Percentiles rank a stretch among this genome's conserved stretches.
Conservation (phyloP, 2,888 invertebrate genomes). For the Tachina grossa region DNA sequence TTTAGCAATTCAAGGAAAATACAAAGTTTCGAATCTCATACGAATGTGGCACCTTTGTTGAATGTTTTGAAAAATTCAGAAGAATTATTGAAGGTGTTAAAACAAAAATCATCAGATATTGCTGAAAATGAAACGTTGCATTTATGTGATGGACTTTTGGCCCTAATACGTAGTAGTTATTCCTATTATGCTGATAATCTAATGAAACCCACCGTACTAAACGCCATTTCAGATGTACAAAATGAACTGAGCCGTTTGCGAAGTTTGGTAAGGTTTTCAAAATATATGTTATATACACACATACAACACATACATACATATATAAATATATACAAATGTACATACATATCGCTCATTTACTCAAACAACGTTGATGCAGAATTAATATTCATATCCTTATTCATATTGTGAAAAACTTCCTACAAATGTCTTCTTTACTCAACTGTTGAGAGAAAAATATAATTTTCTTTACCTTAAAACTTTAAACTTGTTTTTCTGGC, state of each 20-base stretch:
- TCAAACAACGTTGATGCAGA: too few species aligned
- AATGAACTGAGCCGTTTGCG: constrained; percentile 77
- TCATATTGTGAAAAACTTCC: too few species aligned
- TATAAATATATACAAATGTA: too few species aligned
- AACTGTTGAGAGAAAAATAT: too few species aligned
- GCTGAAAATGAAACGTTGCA: constrained; percentile 75
- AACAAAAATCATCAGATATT: constrained; percentile 75
- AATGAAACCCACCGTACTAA: constrained; percentile 79
- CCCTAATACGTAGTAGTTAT: constrained; percentile 78
- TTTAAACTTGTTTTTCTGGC: too few species aligned
- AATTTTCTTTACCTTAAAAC: too few species aligned
- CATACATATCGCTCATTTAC: too few species aligned
- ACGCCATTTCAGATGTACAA: constrained; percentile 80
- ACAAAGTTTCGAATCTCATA: constrained; percentile 81
- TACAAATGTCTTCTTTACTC: too few species aligned
- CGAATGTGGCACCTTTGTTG: constrained; percentile 78
- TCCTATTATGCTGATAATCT: constrained; percentile 78
- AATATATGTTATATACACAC: too few species aligned
- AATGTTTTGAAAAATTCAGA: constrained; percentile 79
- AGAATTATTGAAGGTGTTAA: constrained; percentile 76
- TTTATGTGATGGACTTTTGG: constrained; percentile 75
- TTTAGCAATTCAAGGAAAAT: constrained; percentile 79
- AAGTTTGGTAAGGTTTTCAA: constrained; percentile 74
- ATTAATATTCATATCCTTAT: too few species aligned
- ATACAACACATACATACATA: too few species aligned